Conservation (phyloP, 2,888 invertebrate genomes). For the Phytoseiulus persimilis region DNA sequence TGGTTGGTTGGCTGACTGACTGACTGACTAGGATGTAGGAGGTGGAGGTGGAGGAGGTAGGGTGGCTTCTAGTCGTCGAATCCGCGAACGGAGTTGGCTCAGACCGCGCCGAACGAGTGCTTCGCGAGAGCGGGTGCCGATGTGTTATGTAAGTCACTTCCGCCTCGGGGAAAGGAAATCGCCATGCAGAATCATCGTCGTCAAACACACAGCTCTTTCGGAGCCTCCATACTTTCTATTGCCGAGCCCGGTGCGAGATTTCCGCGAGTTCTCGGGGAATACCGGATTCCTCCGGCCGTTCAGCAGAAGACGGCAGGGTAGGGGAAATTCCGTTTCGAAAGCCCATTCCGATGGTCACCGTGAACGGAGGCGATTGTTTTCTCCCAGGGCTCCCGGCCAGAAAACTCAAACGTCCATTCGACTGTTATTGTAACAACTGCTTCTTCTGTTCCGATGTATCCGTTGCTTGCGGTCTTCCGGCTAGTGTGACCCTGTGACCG, state of each 20-base stretch:
- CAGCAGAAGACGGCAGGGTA: no score
- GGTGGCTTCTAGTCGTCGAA: neutral
- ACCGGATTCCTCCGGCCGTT: no score
- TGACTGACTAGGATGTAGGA: neutral
- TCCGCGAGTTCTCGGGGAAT: no score
- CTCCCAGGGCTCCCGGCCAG: neutral
- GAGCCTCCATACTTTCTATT: neutral
- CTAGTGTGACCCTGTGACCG: neutral
- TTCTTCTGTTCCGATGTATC: neutral
- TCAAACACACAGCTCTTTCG: no score
- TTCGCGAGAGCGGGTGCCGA: neutral
- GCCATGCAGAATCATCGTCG: neutral
- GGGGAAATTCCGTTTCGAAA: no score
- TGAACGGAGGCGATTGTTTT: no score
- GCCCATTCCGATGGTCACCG: no score
- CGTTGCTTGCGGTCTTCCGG: neutral
- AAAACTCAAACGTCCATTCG: neutral
- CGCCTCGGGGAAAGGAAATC: neutral
- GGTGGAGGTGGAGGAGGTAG: slow-evolving; percentile 5
- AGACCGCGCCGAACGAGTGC: neutral
- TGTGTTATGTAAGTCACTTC: slow-evolving; percentile 5
- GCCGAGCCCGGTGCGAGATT: neutral
- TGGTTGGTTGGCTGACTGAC: no score
- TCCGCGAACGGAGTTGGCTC: neutral
- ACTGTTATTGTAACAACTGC: neutral